These are phyloP conservation scores for Anolis sagrei DNA, from an alignment of 2,113 vertebrate genomes.

Conservation along the genomic window DNA sequence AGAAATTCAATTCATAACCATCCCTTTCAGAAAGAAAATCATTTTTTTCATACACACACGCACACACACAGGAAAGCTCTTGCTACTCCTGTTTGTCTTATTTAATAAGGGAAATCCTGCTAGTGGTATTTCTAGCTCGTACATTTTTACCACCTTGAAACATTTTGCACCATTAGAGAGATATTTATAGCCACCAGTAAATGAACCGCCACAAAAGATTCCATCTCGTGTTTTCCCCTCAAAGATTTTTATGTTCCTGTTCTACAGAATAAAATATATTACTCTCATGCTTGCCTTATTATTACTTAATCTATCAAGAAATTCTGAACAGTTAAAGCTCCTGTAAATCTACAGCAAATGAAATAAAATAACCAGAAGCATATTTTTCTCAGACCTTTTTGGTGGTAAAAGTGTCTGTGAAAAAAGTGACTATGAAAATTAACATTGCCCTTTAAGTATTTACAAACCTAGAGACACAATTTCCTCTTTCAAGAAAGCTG, in stretches of 20 bases:
- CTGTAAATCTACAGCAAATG: constrained; percentile 46
- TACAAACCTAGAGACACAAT: background rate
- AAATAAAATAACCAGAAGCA: constrained; percentile 42
- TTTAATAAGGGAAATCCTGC: constrained; percentile 42
- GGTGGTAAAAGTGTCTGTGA: constrained; percentile 16
- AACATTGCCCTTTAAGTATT: background rate
- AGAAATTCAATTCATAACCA: constrained; percentile 17
- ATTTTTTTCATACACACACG: constrained; percentile 15
- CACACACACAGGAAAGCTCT: constrained; percentile 23
- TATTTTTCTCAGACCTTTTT: constrained; percentile 20
- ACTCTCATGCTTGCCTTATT: constrained; percentile 52
- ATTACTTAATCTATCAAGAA: constrained; percentile 56
- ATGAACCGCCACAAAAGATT: constrained; percentile 47
- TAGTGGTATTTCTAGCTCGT: constrained; percentile 33
- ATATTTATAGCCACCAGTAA: constrained; percentile 56
- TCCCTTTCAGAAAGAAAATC: constrained; percentile 29
- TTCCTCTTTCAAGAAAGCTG: constrained; percentile 4
- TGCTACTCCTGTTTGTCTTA: constrained; percentile 42
- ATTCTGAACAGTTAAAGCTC: constrained; percentile 42
- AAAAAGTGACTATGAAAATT: constrained; percentile 21
- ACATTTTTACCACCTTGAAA: constrained; percentile 51
- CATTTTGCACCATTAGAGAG: constrained; percentile 54
- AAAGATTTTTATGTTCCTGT: constrained; percentile 48
- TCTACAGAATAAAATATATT: constrained; percentile 53
- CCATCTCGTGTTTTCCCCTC: constrained; percentile 44